Base-by-base conservation (phyloP, 2,888 invertebrate genomes). In the Bombylius major region DNA sequence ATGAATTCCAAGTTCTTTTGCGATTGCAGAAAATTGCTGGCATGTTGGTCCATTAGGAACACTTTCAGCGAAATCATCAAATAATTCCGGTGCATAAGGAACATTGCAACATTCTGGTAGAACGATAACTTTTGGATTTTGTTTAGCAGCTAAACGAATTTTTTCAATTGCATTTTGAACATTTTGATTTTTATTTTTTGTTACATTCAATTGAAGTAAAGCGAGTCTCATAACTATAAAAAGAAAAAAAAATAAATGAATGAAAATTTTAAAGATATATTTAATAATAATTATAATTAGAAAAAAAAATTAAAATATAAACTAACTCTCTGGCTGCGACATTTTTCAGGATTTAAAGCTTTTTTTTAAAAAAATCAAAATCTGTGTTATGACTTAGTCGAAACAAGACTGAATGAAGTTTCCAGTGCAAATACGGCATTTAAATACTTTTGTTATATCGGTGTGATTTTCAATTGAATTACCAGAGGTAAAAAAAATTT, bases 71-170 rank as follows among this genome's bases (percentile, higher is more conserved):
- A 92, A 92, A 65, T 91, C 82, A 0, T 81, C 76, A 69, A 96
- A 95, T 71, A 83, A 88, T 63, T 83, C 82, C 75, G 86, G 86
- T 56, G 95, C 96, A 73, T 96, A 96, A 0, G 96, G 96, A 14
- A 89, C 89, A 70, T 96, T 97, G 67, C 96, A 97, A 70, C 93
- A 95, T 75, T 97, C 97, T 0, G 89, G 88, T 7, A 89, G 70
- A 1, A 81, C 79, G 33, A 89, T 74, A 34, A 89, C 64, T 49
- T 83, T 77, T 0, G 87, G 84, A 12, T 79, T 74, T 52, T 78
- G 71, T 60, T 84, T 83, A 1, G 69, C 70, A 0, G 92, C 91
- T 59, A 81, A 77, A 57, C 80, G 77, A 56, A 96, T 87, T 61
- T 86, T 80, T 49, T 77, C 76, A 0, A 83, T 74, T 0, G 92